Base-by-base conservation (phyloP, 1,140 invertebrate species). In the Cepaea nemoralis region DNA sequence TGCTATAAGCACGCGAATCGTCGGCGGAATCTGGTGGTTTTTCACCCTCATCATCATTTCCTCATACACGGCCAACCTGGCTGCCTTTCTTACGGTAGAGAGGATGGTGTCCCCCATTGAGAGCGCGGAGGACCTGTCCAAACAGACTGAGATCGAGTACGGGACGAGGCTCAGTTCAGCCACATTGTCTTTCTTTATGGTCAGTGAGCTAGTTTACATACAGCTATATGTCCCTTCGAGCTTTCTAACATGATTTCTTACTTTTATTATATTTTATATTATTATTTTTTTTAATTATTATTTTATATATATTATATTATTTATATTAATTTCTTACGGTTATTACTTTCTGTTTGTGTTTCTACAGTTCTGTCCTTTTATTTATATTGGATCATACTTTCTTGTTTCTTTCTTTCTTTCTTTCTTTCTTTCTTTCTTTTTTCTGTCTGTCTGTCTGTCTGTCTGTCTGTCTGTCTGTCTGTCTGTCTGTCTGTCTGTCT, bases 1-100 rank as follows among this genome's bases (percentile, higher is more conserved):
- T 55, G 89, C 90, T 16, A 82, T 90, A 40, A 91, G 90, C 12
- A 92, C 90, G 14, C 82, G 91, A 37, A 88, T 92, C 27, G 88
- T 91, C 2, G 90, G 90, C 31, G 88, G 89, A 24, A 98, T 98
- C 83, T 99, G 98, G 98, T 99, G 98, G 97, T 98, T 99, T 92
- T 99, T 99, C 92, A 99, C 98, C 0, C 93, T 99, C 27, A 99
- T 99, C 88, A 98, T 99, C 88, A 97, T 99, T 81, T 98, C 97
- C 0, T 98, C 97, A 31, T 99, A 99, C 91, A 99, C 98, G 0
- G 98, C 98, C 19, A 74, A 74, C 71, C 42, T 74, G 71, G 71
- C 71, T 50, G 71, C 71, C 31, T 74, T 74, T 27, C 93, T 99
- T 22, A 99, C 98, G 0, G 98, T 99, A 14, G 97, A 98, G 92